Percentiles rank a stretch among this genome's conserved stretches.
Conservation (phyloP, 2,888 invertebrate genomes). For the Agriopis aurantiaria region DNA sequence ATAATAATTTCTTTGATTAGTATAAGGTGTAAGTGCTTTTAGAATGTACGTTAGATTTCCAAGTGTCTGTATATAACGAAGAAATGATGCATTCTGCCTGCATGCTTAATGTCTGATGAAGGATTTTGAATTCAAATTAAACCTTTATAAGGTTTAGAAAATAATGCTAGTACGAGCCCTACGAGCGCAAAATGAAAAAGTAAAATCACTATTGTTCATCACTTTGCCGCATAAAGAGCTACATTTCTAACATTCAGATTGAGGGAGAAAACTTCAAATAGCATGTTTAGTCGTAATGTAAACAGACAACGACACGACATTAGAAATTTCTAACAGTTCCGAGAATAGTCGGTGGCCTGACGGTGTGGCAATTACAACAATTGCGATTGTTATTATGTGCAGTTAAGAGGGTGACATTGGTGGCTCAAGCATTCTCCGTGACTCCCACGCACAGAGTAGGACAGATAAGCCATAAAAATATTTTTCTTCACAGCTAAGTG, state of each 20-base stretch:
- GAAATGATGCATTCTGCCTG: constrained; percentile 4
- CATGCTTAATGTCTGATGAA: background rate
- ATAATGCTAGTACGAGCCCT: background rate
- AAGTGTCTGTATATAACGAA: constrained; percentile 16
- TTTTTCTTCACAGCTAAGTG: too few species aligned
- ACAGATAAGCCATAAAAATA: too few species aligned
- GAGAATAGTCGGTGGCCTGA: constrained; percentile 54
- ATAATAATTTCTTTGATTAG: constrained; percentile 24
- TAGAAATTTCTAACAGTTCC: constrained; percentile 55
- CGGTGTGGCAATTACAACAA: constrained; percentile 58
- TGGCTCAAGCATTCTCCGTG: constrained; percentile 40
- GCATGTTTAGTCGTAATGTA: constrained; percentile 41
- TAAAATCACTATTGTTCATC: background rate
- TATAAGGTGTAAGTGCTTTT: constrained; percentile 6
- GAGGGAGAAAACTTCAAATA: constrained; percentile 36
- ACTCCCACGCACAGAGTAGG: constrained; percentile 22
- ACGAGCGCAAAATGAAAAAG: background rate
- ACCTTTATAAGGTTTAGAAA: background rate
- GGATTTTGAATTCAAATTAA: background rate
- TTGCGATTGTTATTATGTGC: constrained; percentile 60
- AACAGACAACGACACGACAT: constrained; percentile 41
- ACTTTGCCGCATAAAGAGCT: constrained; percentile 22
- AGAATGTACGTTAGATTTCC: constrained; percentile 1
- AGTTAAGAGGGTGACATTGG: constrained; percentile 55
- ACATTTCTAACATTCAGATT: constrained; percentile 33